A percentile compares a stretch with the other conserved stretches of the same genome.
Evolutionary conservation across 1,140 invertebrate genomes (phyloP).

Genomic region (Panagrolaimus sp.): DNA sequence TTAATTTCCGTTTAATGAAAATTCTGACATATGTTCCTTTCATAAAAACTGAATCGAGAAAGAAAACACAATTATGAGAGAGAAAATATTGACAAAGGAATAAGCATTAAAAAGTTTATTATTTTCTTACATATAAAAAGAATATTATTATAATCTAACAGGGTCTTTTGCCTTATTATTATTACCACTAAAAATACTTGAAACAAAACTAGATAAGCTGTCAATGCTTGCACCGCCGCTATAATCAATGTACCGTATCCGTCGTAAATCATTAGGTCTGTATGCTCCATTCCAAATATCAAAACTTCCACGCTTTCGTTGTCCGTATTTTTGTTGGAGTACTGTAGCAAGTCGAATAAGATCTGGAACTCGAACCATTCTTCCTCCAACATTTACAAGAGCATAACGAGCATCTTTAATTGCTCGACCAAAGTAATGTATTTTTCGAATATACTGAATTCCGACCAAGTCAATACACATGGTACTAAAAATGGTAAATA

Average conservation of each 20-base stretch:
- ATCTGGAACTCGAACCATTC: conserved; percentile 59
- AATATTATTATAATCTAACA: conserved; percentile 6
- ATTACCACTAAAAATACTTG: conserved; percentile 27
- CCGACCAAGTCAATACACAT: conserved; percentile 60
- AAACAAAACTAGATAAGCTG: conserved; percentile 40
- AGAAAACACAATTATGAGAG: no score
- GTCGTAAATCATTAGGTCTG: conserved; percentile 48
- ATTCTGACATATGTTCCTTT: no score
- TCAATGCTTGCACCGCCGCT: conserved; percentile 41
- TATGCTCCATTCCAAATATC: conserved; percentile 47
- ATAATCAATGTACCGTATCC: conserved; percentile 53
- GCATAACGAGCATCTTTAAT: conserved; percentile 58
- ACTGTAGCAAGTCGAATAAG: conserved; percentile 26
- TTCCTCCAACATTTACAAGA: conserved; percentile 58
- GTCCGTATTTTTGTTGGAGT: conserved; percentile 53
- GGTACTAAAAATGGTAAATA: conserved; percentile 39
- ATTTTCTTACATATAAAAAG: no score
- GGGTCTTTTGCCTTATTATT: conserved; percentile 4
- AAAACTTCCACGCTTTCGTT: conserved; percentile 42
- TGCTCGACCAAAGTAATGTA: conserved; percentile 59
- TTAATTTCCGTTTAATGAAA: no score
- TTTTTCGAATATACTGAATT: conserved; percentile 58
- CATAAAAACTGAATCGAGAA: no score
- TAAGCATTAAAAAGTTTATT: no score
- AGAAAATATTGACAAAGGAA: no score